Evolutionary conservation across 2,113 vertebrate genomes (phyloP).

Genomic region (Myiopsitta monachus): DNA sequence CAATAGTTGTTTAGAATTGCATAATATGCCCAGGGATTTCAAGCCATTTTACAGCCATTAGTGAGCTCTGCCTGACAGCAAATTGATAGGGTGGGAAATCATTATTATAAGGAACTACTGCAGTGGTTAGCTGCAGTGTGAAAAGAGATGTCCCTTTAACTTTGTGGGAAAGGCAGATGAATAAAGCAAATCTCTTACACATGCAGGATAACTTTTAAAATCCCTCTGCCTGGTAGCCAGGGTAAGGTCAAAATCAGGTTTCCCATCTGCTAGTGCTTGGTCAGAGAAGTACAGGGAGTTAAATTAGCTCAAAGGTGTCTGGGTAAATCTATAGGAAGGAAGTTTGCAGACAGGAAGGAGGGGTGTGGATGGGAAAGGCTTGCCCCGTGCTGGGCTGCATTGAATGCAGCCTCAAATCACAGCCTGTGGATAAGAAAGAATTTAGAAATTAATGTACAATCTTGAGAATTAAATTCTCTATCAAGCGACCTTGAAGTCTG

Average conservation of each 20-base stretch:
- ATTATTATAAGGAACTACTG: background rate
- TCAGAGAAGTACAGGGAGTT: conserved; percentile 16
- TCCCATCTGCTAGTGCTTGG: background rate
- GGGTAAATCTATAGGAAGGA: conserved; percentile 77
- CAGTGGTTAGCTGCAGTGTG: background rate
- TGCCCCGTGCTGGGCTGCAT: conserved; percentile 56
- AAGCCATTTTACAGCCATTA: background rate
- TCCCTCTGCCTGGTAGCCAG: background rate
- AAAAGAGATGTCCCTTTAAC: background rate
- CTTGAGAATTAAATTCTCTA: conserved; percentile 75
- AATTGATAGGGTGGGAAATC: background rate
- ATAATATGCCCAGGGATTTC: background rate
- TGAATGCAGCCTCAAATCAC: conserved; percentile 47
- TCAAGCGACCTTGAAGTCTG: conserved; percentile 71
- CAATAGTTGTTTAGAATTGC: background rate
- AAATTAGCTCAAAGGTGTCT: conserved; percentile 68
- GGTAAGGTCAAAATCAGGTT: conserved; percentile 31
- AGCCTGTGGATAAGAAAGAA: conserved; percentile 72
- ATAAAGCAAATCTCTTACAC: background rate
- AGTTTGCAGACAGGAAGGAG: conserved; percentile 74
- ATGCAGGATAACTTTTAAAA: background rate
- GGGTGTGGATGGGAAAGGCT: conserved; percentile 76
- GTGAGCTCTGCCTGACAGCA: background rate
- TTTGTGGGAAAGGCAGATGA: background rate
- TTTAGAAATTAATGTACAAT: conserved; percentile 75